These are phyloP conservation scores for Boloria selene DNA, from an alignment of 2,888 invertebrate genomes.

Conservation along the genomic window DNA sequence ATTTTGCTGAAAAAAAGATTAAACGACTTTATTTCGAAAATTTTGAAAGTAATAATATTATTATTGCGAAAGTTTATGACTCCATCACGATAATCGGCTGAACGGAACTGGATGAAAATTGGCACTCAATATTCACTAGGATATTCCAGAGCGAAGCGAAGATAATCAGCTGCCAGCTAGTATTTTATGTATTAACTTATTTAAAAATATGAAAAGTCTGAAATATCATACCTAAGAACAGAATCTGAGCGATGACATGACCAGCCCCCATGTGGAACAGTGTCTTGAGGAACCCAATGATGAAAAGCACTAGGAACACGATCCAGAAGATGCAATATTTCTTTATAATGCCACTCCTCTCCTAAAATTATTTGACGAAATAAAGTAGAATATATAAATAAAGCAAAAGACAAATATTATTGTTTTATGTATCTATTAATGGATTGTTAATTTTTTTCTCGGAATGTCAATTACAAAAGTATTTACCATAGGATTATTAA, in stretches of 20 bases:
- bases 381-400: neutral
- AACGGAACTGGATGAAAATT: too few species aligned
- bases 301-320: slow-evolving; percentile 70
- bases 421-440: neutral
- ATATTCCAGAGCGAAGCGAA: too few species aligned
- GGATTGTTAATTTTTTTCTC: neutral
- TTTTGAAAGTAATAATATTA: neutral
- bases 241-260: slow-evolving; percentile 66
- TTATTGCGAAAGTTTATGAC: too few species aligned
- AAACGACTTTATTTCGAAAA: neutral
- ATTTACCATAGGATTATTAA: too few species aligned
- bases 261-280: slow-evolving; percentile 73
- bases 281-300: slow-evolving; percentile 73
- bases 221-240: slow-evolving; percentile 64
- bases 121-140: too few species aligned
- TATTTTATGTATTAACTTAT: too few species aligned
- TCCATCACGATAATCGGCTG: too few species aligned
- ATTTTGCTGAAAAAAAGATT: neutral
- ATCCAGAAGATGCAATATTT: slow-evolving; percentile 79
- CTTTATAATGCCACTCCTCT: slow-evolving; percentile 65
- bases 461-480: too few species aligned
- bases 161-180: too few species aligned
- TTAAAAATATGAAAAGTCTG: neutral
- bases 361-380: slow-evolving; percentile 52
- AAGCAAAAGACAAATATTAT: too few species aligned